Evolutionary conservation across 2,888 invertebrate species (phyloP).

Genomic region (Iphiclides podalirius): DNA sequence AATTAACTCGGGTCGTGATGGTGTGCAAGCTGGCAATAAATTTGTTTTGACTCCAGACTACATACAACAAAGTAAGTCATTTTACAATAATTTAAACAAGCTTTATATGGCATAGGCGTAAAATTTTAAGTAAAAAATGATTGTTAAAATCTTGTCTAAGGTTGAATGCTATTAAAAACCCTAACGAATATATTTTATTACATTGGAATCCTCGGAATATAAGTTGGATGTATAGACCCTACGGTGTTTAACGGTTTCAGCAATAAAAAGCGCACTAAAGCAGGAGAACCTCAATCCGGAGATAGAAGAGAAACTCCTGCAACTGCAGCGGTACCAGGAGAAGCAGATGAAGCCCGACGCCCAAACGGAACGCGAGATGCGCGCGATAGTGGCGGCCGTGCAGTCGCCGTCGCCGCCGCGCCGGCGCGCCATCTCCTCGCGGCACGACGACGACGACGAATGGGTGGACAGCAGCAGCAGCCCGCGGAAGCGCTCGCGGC

Average conservation of each 20-base stretch:
- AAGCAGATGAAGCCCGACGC: conserved; percentile 84
- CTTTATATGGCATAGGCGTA: too few relatives aligned
- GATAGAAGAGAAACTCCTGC: conserved; percentile 94
- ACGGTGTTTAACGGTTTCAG: conserved; percentile 80
- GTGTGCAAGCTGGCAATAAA: conserved; percentile 64
- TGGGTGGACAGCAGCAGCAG: conserved; percentile 64
- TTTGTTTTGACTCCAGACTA: conserved; percentile 95
- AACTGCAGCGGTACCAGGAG: conserved; percentile 92
- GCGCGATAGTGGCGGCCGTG: conserved; percentile 33
- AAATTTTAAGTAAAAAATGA: too few relatives aligned
- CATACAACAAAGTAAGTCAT: conserved; percentile 93
- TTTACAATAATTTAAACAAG: too few relatives aligned
- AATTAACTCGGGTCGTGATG: conserved; percentile 52
- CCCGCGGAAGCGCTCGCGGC: conserved; percentile 51
- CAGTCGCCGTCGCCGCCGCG: conserved; percentile 51
- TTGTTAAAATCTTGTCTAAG: too few relatives aligned
- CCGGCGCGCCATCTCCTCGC: conserved; percentile 48
- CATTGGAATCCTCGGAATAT: too few relatives aligned
- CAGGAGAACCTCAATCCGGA: conserved; percentile 95
- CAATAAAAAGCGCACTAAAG: conserved; percentile 94
- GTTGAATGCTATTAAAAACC: too few relatives aligned
- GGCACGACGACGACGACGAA: conserved; percentile 66
- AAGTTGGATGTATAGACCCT: too few relatives aligned
- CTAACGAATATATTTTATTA: too few relatives aligned
- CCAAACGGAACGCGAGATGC: conserved; percentile 55